These are phyloP conservation scores for Drosophila dives DNA, from an alignment of 2,888 invertebrate genomes.

Conservation along the genomic window DNA sequence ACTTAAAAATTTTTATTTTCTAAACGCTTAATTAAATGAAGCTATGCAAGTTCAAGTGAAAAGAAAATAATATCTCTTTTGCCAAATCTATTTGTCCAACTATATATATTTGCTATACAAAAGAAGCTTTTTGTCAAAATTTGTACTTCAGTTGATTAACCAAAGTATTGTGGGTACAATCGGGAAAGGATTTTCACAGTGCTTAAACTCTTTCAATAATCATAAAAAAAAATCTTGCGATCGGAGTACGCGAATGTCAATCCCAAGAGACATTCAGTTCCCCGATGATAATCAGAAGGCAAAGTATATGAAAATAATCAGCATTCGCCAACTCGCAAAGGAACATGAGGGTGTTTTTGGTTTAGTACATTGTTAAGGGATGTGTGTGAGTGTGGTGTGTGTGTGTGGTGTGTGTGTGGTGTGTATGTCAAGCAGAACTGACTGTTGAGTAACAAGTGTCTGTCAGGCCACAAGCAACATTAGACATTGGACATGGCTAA, in stretches of 20 bases:
- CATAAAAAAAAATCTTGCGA: slow-evolving; percentile 49
- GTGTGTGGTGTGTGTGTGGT: slow-evolving; percentile 34
- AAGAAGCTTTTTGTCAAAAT: slow-evolving; percentile 11
- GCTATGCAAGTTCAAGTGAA: background rate
- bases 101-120: slow-evolving; percentile 15
- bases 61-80: slow-evolving; percentile 8
- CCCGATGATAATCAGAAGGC: slow-evolving; percentile 7
- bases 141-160: background rate
- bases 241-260: slow-evolving; percentile 21
- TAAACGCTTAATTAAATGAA: background rate
- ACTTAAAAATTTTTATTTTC: background rate
- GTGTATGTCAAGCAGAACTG: slow-evolving; percentile 24
- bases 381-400: slow-evolving; percentile 7
- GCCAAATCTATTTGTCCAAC: background rate
- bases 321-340: slow-evolving; percentile 1
- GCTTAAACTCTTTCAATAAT: slow-evolving; percentile 32
- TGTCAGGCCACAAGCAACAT: slow-evolving; percentile 46
- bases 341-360: slow-evolving; percentile 23
- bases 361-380: slow-evolving; percentile 12
- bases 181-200: slow-evolving; percentile 1
- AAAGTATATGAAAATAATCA: slow-evolving; percentile 10
- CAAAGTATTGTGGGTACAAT: background rate
- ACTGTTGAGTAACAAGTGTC: slow-evolving; percentile 70
- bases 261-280: slow-evolving; percentile 29
- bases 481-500: slow-evolving; percentile 81